phyloP scores from a whole-genome alignment of 2,113 vertebrate species.

The Pygoscelis adeliae region DNA sequence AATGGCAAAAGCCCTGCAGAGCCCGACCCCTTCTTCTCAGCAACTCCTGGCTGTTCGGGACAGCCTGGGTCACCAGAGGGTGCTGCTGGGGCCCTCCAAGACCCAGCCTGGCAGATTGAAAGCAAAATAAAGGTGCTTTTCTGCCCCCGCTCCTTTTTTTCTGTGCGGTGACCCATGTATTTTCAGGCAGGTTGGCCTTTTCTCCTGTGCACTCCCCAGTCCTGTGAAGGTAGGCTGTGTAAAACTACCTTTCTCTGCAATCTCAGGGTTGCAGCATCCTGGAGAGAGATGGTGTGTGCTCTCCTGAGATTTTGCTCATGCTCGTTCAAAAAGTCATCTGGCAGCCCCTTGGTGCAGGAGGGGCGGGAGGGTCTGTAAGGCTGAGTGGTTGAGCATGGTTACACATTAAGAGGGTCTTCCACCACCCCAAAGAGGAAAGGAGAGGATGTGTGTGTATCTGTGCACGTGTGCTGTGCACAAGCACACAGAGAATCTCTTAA shows the following conservation, averaged over 20 bases:
- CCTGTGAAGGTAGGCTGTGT: not conserved
- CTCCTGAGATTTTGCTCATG: not conserved
- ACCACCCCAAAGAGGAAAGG: not conserved
- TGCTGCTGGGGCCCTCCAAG: conserved; percentile 30
- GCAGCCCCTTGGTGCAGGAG: not conserved
- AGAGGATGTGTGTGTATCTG: not conserved
- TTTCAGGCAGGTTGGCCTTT: not conserved
- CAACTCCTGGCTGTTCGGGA: not conserved
- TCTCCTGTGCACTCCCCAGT: not conserved
- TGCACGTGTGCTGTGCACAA: rapidly evolving
- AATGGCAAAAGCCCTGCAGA: not conserved
- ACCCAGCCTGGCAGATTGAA: not conserved
- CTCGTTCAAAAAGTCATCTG: not conserved
- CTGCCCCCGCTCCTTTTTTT: not conserved
- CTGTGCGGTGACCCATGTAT: rapidly evolving
- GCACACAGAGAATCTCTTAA: not conserved
- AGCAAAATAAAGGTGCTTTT: not conserved
- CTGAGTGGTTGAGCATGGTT: rapidly evolving
- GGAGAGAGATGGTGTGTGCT: not conserved
- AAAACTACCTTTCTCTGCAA: not conserved
- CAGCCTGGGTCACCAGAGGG: conserved; percentile 33
- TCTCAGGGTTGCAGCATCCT: not conserved
- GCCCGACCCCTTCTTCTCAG: not conserved
- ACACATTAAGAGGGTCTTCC: not conserved
- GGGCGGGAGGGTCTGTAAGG: not conserved